Percentiles rank a stretch among this genome's conserved stretches.
Evolutionary conservation across 2,113 vertebrate genomes (phyloP).

Genomic region (Perognathus longimembris): DNA sequence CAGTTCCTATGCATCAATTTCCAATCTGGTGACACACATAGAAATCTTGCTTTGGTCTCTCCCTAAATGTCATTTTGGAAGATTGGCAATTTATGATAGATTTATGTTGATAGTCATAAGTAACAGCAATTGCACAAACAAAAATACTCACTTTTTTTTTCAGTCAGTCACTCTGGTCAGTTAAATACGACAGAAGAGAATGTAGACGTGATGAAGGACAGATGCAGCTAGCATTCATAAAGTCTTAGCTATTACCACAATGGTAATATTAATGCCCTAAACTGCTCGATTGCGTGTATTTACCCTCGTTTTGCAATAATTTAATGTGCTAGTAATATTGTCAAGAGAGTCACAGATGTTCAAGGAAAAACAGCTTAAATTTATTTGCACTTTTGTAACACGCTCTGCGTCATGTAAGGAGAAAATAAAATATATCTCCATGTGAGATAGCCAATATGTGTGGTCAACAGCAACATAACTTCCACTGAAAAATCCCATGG

Average conservation of each 20-base stretch:
- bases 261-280: not conserved
- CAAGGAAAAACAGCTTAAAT: conserved; percentile 19
- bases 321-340: not conserved
- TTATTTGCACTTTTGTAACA: conserved; percentile 24
- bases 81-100: not conserved
- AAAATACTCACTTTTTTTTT: not conserved
- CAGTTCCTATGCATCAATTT: not conserved
- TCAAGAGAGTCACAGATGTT: not conserved
- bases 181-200: conserved; percentile 46
- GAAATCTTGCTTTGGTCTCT: not conserved
- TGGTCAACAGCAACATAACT: not conserved
- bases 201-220: not conserved
- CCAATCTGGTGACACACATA: not conserved
- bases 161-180: not conserved
- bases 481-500: not conserved
- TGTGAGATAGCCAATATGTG: not conserved
- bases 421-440: not conserved
- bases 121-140: not conserved
- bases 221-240: not conserved
- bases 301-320: not conserved
- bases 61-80: conserved; percentile 31
- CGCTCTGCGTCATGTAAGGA: not conserved
- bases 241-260: not conserved
- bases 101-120: not conserved
- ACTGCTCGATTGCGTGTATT: not conserved